A percentile compares a stretch with the other conserved stretches of the same genome.
phyloP scores from a whole-genome alignment of 2,113 vertebrate species.

The Pseudorhombus dupliciocellatus region DNA sequence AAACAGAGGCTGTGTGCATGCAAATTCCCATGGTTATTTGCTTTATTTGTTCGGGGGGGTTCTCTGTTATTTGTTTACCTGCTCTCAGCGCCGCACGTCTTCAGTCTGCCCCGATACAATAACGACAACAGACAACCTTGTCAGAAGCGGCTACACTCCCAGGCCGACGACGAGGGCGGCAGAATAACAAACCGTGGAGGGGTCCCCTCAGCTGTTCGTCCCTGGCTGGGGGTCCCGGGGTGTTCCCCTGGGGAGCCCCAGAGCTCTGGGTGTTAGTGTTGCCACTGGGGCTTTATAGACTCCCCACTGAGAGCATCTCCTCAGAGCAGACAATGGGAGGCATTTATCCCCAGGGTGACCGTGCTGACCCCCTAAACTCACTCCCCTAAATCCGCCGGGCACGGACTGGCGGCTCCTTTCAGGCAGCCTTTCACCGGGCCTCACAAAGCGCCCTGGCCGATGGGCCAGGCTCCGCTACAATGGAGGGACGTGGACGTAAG shows the following conservation, averaged over 20 bases:
- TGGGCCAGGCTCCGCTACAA: slow-evolving; percentile 54
- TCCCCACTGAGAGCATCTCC: slow-evolving; percentile 95
- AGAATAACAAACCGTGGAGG: slow-evolving; percentile 26
- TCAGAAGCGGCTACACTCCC: slow-evolving; percentile 13
- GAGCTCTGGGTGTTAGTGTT: slow-evolving; percentile 80
- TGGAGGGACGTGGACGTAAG: slow-evolving; percentile 34
- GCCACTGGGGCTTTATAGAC: slow-evolving; percentile 86
- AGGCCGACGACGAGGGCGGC: slow-evolving; percentile 28
- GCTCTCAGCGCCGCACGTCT: slow-evolving; percentile 31
- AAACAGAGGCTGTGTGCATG: neutral
- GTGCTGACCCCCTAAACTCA: slow-evolving; percentile 93
- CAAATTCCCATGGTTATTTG: slow-evolving; percentile 14
- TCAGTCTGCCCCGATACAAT: neutral
- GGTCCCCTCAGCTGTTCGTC: slow-evolving; percentile 58
- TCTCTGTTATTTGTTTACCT: slow-evolving; percentile 76
- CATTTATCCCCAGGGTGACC: slow-evolving; percentile 95
- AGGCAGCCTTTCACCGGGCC: slow-evolving; percentile 83
- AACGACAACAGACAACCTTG: slow-evolving; percentile 8
- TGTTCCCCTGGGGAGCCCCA: slow-evolving; percentile 70
- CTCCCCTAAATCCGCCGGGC: slow-evolving; percentile 91
- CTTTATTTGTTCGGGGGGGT: slow-evolving; percentile 7
- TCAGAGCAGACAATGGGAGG: slow-evolving; percentile 91
- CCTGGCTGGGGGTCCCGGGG: slow-evolving; percentile 67
- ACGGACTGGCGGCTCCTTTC: slow-evolving; percentile 88
- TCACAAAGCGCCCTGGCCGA: slow-evolving; percentile 86